Evolutionary conservation across 2,888 invertebrate species (phyloP).

Genomic region (Stegana nigrithorax): DNA sequence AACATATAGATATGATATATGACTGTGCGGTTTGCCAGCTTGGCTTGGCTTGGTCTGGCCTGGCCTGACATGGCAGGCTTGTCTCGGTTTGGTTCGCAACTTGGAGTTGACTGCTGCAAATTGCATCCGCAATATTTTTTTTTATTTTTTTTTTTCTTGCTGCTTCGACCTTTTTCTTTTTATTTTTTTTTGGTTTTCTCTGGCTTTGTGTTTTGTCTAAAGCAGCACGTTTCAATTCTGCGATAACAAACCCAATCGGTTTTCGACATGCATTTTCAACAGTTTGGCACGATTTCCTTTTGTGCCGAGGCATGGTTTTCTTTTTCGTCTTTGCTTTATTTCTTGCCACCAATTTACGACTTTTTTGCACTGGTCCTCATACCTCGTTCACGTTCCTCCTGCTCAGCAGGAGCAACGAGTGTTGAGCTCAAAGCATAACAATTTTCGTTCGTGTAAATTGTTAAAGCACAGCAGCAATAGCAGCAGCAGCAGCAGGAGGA

Average conservation of each 20-base stretch:
- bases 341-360: constrained; percentile 36
- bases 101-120: too few species aligned
- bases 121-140: neutral
- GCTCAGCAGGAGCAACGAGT: constrained; percentile 19
- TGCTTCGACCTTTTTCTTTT: neutral
- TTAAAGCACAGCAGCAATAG: neutral
- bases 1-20: too few species aligned
- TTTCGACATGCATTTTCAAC: constrained; percentile 37
- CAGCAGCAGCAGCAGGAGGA: neutral
- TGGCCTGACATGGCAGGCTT: too few species aligned
- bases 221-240: constrained; percentile 21
- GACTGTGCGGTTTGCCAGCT: too few species aligned
- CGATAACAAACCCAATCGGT: constrained; percentile 43
- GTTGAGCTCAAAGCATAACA: constrained; percentile 8
- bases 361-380: constrained; percentile 21
- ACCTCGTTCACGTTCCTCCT: constrained; percentile 41
- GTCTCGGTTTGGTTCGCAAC: too few species aligned
- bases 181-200: neutral
- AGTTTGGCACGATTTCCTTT: constrained; percentile 39
- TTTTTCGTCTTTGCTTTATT: constrained; percentile 5
- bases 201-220: too few species aligned
- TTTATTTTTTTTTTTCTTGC: neutral
- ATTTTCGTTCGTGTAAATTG: neutral
- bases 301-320: constrained; percentile 28
- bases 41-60: too few species aligned